Evolutionary conservation across 64 coral and sea anemone species (phyloP), one percentile per base, ranked within the genome.

Genomic region (Actinia tenebrosa): DNA sequence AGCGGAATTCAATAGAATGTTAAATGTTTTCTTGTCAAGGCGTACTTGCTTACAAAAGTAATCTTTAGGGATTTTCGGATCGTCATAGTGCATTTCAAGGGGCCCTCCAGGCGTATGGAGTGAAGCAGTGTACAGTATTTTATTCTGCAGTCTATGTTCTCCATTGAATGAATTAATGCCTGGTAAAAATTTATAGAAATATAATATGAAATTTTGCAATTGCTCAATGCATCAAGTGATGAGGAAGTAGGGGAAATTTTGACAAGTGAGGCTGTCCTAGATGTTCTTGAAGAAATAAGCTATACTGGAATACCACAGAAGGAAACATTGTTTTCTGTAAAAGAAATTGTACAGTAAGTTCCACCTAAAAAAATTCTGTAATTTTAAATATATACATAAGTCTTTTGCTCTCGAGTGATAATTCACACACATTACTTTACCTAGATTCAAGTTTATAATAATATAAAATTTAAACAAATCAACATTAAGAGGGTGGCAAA

Each of bases 291-390:
- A 85, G 63, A 69, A 60, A 62, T 93, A 53, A 87, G 91, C 25
- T 93, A 93, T 66, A 86, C 83, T 80, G 77, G 82, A 60, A 78
- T 93, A 44, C 87, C 91, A 81, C 87, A 93, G 52, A 93, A 88
- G 80, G 87, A 93, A 85, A 93, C 91, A 85, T 37, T 86, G 53
- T 20, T 54, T 62, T 84, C 82, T 79, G 84, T 92, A 44, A 80
- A 88, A 78, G 37, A 56, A 45, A 82, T 92, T 46, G 87, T 88
- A 66, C 90, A 92, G 89, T 90, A 90, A 90, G 89, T 68, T 50
- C 19, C 68, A 8, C 61, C 14, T 64, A 18, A 14, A 64, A 20
- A 4, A 64, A 64, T 64, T 18, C 61, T 18, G 16, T 14, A 64
- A 64, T 64, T 4, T 14, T 17, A 64, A 64, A 37, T 37, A 37